Base-by-base conservation (phyloP, 2,888 invertebrate species). In the Sylvicola fuscatus region DNA sequence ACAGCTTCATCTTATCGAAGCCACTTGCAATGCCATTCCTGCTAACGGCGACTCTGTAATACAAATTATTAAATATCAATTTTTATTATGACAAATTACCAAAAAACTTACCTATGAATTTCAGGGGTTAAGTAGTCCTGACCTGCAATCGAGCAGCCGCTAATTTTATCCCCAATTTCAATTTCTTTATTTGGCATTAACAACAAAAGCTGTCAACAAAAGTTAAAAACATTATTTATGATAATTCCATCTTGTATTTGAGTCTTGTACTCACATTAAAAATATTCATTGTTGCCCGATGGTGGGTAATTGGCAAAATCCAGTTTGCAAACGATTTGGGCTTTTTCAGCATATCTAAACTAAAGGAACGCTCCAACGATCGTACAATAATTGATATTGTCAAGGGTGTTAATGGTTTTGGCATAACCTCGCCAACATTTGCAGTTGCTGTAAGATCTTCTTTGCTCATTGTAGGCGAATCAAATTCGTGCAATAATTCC, bases 401-500 rank as follows among this genome's bases (percentile, higher is more conserved):
- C 35, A 78, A 49, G 1, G 72, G 64, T 3, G 71, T 63, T 4
- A 68, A 33, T 0, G 72, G 68, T 27, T 68, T 68, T 0, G 76
- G 76, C 33, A 76, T 50, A 12, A 79, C 72, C 59, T 71, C 84
- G 53, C 79, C 80, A 2, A 72, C 65, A 49, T 86, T 86, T 7
- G 75, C 80, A 40, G 72, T 73, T 0, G 79, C 75, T 15, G 66
- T 50, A 1, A 72, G 54, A 40, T 77, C 75, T n/a, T 66, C 63
- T 15, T 74, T 70, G 1, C 70, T 63, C 47, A 74, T 64, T 3
- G 74, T 54, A 0, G 79, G 64, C 1, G 65, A 56, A 51, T 86
- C 84, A 46, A 79, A 60, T 54, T 89, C 87, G 47, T 83, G 83
- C 3, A 69, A 56, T 21, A 87, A 51, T 46, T 87, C 86, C 45